Percentiles rank a stretch among this genome's conserved stretches.
phyloP scores from a whole-genome alignment of 2,113 vertebrate genomes.

The Pomatostomus ruficeps region DNA sequence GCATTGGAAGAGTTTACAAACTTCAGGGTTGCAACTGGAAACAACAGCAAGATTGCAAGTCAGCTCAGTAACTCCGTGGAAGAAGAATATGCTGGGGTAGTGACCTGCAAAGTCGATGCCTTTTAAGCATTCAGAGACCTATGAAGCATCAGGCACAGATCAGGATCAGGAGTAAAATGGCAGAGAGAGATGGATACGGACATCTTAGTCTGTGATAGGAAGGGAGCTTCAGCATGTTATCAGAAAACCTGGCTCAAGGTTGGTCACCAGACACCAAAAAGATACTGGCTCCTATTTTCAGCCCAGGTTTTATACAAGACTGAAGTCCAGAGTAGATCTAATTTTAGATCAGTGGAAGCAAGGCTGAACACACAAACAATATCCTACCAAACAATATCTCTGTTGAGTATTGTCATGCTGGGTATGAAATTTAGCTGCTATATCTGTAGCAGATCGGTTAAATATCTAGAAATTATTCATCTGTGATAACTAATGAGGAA shows the following conservation, averaged over 20 bases:
- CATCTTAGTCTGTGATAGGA: neutral
- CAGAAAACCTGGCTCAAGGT: neutral
- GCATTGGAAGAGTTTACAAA: neutral
- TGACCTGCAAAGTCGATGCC: neutral
- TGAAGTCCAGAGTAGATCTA: neutral
- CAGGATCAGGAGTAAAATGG: neutral
- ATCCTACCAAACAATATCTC: neutral
- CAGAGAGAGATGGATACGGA: neutral
- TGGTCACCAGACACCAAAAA: fast-evolving
- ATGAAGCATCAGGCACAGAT: neutral
- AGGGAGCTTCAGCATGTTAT: neutral
- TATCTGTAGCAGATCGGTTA: neutral
- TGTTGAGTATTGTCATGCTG: neutral
- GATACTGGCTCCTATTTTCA: neutral
- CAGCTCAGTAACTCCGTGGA: neutral
- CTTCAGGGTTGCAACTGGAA: neutral
- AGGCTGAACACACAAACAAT: neutral
- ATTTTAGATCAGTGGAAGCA: neutral
- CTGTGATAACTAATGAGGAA: neutral
- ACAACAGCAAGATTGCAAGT: neutral
- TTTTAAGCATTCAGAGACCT: neutral
- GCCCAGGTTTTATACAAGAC: neutral
- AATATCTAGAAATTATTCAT: constrained; percentile 1
- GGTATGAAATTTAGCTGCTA: neutral
- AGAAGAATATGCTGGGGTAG: neutral